A percentile compares a stretch with the other conserved stretches of the same genome.
These are phyloP conservation scores for Butorides virescens DNA, from an alignment of 2,113 vertebrate species.

Conservation along the genomic window DNA sequence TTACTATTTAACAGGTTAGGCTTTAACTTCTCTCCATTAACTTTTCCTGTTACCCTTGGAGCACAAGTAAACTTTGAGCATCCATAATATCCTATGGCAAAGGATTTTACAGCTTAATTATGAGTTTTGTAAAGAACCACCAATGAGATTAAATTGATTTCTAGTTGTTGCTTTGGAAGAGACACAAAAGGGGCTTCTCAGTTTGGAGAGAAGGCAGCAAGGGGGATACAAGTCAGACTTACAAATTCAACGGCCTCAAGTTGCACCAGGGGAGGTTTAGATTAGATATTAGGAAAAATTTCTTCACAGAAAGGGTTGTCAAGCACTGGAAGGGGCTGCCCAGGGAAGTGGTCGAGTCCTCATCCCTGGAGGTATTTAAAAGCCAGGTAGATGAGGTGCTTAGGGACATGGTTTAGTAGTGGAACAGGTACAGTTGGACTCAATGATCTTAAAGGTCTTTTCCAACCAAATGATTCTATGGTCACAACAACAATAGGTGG, in stretches of 20 bases:
- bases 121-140: slow-evolving; percentile 16
- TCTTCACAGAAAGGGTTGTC: too few relatives aligned
- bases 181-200: background rate
- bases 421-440: too few relatives aligned
- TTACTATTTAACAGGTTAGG: slow-evolving; percentile 25
- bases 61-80: slow-evolving; percentile 18
- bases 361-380: too few relatives aligned
- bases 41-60: background rate
- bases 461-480: too few relatives aligned
- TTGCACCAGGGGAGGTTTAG: too few relatives aligned
- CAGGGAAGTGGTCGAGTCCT: too few relatives aligned
- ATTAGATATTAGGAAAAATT: too few relatives aligned
- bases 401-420: too few relatives aligned
- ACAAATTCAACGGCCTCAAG: background rate
- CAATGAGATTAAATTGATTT: slow-evolving; percentile 13
- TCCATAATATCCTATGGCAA: background rate
- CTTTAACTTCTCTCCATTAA: slow-evolving; percentile 50
- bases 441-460: too few relatives aligned
- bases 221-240: background rate
- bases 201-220: background rate
- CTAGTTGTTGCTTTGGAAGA: background rate
- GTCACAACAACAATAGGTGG: background rate
- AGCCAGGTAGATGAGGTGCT: too few relatives aligned
- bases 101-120: slow-evolving; percentile 44
- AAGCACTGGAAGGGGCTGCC: too few relatives aligned